Evolutionary conservation across 2,888 invertebrate genomes (phyloP).

Genomic region (Nomada ruficornis): DNA sequence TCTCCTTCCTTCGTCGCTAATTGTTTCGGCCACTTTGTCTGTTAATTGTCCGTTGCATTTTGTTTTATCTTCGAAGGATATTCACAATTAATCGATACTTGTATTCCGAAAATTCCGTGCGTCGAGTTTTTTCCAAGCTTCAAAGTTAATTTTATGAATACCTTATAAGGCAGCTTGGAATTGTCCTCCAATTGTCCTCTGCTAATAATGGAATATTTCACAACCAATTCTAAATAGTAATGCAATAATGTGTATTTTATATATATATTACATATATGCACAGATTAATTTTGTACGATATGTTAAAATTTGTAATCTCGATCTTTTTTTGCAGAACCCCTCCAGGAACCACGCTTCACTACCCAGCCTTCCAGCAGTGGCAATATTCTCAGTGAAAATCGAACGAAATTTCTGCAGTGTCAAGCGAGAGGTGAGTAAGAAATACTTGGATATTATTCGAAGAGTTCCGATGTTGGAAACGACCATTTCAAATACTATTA

Average conservation of each 20-base stretch:
- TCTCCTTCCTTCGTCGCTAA: slow-evolving; percentile 1
- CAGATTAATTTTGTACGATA: neutral
- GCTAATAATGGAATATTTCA: neutral
- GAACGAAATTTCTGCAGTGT: slow-evolving; percentile 96
- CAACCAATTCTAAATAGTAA: neutral
- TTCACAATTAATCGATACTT: neutral
- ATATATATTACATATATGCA: neutral
- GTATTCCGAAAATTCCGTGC: neutral
- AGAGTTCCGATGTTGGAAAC: slow-evolving; percentile 30
- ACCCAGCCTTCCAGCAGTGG: slow-evolving; percentile 94
- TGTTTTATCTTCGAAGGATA: too few species aligned
- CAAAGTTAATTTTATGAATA: slow-evolving; percentile 6
- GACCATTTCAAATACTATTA: slow-evolving; percentile 29
- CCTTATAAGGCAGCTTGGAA: neutral
- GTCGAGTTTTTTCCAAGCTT: neutral
- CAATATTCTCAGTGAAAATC: slow-evolving; percentile 94
- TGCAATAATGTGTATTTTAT: neutral
- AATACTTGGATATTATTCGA: slow-evolving; percentile 11
- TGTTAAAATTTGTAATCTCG: slow-evolving; percentile 15
- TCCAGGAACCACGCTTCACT: slow-evolving; percentile 94
- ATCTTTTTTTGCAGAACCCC: slow-evolving; percentile 85
- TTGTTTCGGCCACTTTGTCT: neutral
- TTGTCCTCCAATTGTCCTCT: neutral
- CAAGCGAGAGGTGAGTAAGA: slow-evolving; percentile 91
- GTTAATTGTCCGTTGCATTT: slow-evolving; percentile 2